These are phyloP conservation scores for Ptychochromis oligacanthus DNA, from an alignment of 2,113 vertebrate species.

Conservation along the genomic window DNA sequence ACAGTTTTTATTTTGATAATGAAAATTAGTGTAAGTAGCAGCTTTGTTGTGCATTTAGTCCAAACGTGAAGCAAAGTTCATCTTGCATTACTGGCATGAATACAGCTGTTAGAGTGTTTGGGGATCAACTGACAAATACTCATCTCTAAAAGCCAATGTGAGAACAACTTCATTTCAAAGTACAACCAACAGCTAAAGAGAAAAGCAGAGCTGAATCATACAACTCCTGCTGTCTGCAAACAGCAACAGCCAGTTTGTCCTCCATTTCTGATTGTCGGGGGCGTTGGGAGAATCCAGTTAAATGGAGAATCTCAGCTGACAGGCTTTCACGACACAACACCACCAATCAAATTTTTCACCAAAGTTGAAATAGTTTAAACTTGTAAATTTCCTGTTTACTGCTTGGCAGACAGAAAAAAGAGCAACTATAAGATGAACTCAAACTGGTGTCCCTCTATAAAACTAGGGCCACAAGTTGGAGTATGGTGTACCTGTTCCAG, in stretches of 20 bases:
- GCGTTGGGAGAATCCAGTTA: too few species aligned
- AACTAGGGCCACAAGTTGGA: too few species aligned
- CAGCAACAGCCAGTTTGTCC: background rate
- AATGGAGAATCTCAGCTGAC: background rate
- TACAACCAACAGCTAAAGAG: background rate
- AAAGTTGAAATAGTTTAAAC: background rate
- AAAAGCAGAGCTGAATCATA: too few species aligned
- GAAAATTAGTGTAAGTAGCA: background rate
- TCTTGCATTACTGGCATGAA: background rate
- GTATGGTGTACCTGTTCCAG: too few species aligned
- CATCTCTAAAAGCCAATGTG: background rate
- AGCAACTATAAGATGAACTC: too few species aligned
- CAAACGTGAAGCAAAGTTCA: background rate
- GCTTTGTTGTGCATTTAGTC: background rate
- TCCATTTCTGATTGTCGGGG: background rate
- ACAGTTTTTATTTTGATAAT: background rate
- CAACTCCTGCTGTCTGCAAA: too few species aligned
- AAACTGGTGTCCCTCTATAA: too few species aligned
- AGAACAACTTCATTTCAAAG: background rate
- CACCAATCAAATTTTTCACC: background rate
- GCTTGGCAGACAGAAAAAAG: too few species aligned
- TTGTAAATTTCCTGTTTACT: background rate
- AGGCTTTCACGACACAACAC: background rate
- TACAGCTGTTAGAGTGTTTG: background rate
- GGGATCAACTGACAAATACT: background rate